Percentiles rank a stretch among this genome's conserved stretches.
Conservation (phyloP, 2,888 invertebrate species). For the Eledona agricola region DNA sequence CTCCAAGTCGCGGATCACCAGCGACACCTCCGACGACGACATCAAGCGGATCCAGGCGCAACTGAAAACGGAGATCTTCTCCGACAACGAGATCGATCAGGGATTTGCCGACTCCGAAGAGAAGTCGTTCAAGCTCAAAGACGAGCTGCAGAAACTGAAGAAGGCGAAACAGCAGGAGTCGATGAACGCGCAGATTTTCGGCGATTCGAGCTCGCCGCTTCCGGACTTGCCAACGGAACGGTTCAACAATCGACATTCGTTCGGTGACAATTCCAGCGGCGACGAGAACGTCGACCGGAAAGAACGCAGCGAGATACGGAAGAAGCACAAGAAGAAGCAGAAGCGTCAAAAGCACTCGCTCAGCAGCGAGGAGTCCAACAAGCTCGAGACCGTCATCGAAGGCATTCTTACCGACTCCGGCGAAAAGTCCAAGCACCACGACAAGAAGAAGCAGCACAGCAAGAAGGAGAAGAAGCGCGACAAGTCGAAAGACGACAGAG, state of each 20-base stretch:
- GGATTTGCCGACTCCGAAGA: conserved; percentile 59
- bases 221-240: conserved; percentile 17
- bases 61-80: conserved; percentile 70
- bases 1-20: conserved; percentile 76
- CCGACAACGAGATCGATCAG: conserved; percentile 68
- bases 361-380: conserved; percentile 67
- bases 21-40: conserved; percentile 81
- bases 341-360: conserved; percentile 77
- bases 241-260: conserved; percentile 48
- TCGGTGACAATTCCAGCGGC: conserved; percentile 55
- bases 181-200: conserved; percentile 51
- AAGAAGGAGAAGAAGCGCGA: conserved; percentile 72
- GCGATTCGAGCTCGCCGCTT: conserved; percentile 47
- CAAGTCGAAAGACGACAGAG: conserved; percentile 68
- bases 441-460: conserved; percentile 61
- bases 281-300: conserved; percentile 53
- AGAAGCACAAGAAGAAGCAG: conserved; percentile 87
- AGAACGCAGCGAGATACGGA: conserved; percentile 59
- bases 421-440: conserved; percentile 56
- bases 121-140: conserved; percentile 51
- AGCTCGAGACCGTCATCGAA: conserved; percentile 56
- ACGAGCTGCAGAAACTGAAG: conserved; percentile 55
- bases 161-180: conserved; percentile 57
- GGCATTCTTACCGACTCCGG: conserved; percentile 49
- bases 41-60: conserved; percentile 66